These are phyloP conservation scores for Nymphicus hollandicus DNA, from an alignment of 2,113 vertebrate species.

Conservation along the genomic window DNA sequence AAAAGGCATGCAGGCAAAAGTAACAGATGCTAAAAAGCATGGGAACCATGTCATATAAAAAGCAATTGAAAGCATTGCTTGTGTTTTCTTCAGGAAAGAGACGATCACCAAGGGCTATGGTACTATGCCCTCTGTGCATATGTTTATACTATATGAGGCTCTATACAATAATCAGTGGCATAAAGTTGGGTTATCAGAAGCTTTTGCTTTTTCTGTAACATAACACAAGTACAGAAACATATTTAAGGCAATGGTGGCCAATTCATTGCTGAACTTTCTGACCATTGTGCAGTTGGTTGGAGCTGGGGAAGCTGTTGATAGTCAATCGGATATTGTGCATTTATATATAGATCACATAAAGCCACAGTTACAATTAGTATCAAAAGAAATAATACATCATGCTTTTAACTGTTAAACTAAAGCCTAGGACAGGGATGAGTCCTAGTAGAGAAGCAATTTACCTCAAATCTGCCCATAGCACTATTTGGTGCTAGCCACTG, in stretches of 20 bases:
- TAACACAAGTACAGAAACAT: not conserved
- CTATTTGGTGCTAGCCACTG: not conserved
- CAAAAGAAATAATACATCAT: not conserved
- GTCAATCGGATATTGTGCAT: not conserved
- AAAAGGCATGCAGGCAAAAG: not conserved
- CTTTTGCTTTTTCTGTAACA: not conserved
- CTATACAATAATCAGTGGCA: not conserved
- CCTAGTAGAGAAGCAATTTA: not conserved
- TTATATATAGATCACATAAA: not conserved
- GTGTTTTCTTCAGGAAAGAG: not conserved
- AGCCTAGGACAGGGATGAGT: not conserved
- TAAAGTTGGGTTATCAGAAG: not conserved
- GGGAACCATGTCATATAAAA: not conserved
- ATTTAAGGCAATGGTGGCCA: not conserved
- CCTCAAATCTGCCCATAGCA: not conserved
- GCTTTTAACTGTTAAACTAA: not conserved
- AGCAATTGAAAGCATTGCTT: not conserved
- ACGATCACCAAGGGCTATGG: not conserved
- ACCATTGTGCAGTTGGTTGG: not conserved
- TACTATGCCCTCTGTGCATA: not conserved
- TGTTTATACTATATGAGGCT: not conserved
- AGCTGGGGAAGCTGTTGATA: not conserved
- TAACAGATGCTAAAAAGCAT: not conserved
- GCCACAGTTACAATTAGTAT: not conserved
- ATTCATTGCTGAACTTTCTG: not conserved